Base-by-base conservation (phyloP, 2,113 vertebrate species). In the Dicentrarchus labrax region DNA sequence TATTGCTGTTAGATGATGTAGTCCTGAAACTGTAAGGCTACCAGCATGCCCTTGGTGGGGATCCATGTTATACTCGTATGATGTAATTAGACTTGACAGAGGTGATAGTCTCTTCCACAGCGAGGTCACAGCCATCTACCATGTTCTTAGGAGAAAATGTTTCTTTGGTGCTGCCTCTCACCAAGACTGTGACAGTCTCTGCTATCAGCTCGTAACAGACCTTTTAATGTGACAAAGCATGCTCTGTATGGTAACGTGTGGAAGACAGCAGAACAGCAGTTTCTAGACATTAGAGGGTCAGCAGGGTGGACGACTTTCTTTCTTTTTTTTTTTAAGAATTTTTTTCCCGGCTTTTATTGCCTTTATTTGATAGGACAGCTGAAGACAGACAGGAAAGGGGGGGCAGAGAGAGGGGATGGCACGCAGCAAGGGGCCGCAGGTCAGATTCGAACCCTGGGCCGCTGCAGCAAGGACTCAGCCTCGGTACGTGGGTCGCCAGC, bases 81-180 rank as follows among this genome's bases (percentile, higher is more conserved):
- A 12, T 83, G 47, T 76, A 84, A 86, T 88, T 77, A 36, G 41
- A 41, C 24, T 66, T 53, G 59, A 86, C 88, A 82, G 79, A 76
- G 76, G 77, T 75, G 79, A 72, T 76, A 47, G 78, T 75, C 41
- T 86, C 51, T 41, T 62, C 59, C 54, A 19, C 69, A 89, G 65
- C 5, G 60, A 89, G 87, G 88, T 70, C 86, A 80, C 59, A 86
- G 21, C 60, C 59, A 78, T 72, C 72, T 80, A 85, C 68, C 76
- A 71, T 74, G 56, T 77, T 87, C 72, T 76, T 17, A 8, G 17
- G 36, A 61, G 41, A 81, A 79, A 75, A 75, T 81, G 48, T 80
- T 73, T 41, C 84, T 82, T 60, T 43, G 17, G 9, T 21, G 56
- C 61, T 76, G 59, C 76, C 57, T 85, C 76, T 76, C 61, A 61